These are phyloP conservation scores for Zaprionus ornatus DNA, from an alignment of 1,140 invertebrate species.

Conservation along the genomic window DNA sequence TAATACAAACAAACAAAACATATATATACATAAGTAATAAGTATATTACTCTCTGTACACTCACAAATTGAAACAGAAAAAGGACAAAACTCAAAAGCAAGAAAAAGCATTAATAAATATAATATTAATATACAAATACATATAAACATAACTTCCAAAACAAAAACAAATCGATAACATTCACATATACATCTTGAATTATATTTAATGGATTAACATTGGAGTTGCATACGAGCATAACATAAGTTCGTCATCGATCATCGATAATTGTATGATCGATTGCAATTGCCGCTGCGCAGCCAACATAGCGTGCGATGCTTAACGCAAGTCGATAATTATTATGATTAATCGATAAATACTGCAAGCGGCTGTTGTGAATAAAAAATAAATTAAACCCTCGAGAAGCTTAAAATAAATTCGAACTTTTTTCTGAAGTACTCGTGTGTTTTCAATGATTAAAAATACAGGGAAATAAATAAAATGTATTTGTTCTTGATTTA, in stretches of 20 bases:
- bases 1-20: conserved; percentile 16
- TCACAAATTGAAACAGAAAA: conserved; percentile 20
- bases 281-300: background rate
- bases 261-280: background rate
- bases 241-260: background rate
- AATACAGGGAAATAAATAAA: background rate
- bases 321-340: background rate
- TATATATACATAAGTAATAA: conserved; percentile 34
- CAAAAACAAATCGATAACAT: conserved; percentile 4
- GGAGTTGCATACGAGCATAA: background rate
- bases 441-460: background rate
- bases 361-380: conserved; percentile 13
- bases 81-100: conserved; percentile 30
- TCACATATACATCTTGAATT: conserved; percentile 1
- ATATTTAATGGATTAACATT: background rate
- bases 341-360: conserved; percentile 1
- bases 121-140: conserved; percentile 12
- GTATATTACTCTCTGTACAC: conserved; percentile 31
- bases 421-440: conserved; percentile 13
- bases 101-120: conserved; percentile 32
- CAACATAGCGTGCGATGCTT: background rate
- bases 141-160: conserved; percentile 1
- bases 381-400: conserved; percentile 3
- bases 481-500: background rate
- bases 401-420: conserved; percentile 22